Evolutionary conservation across 2,113 vertebrate genomes (phyloP).

Genomic region (Sander lucioperca): DNA sequence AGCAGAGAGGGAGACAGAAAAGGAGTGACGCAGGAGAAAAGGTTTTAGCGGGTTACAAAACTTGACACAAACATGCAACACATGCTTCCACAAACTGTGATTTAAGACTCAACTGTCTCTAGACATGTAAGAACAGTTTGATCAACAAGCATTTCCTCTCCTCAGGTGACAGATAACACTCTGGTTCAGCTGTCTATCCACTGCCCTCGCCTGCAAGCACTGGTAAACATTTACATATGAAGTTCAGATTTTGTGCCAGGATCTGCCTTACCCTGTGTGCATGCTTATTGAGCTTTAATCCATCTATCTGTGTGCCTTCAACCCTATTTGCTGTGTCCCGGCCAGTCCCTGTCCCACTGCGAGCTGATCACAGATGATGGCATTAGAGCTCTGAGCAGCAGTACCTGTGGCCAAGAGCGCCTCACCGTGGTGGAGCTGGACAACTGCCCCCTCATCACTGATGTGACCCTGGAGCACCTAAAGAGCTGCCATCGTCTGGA

Average conservation of each 20-base stretch:
- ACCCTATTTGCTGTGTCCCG: constrained; percentile 6
- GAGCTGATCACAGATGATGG: constrained; percentile 94
- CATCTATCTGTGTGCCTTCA: not conserved
- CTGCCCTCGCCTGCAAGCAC: constrained; percentile 90
- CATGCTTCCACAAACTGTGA: not conserved
- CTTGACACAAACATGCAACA: constrained; percentile 1
- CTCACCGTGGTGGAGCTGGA: constrained; percentile 92
- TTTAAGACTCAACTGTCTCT: not conserved
- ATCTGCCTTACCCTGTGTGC: constrained; percentile 2
- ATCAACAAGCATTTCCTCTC: constrained; percentile 53
- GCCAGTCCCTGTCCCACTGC: constrained; percentile 93
- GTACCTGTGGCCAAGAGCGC: constrained; percentile 90
- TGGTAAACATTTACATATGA: constrained; percentile 84
- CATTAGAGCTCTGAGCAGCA: constrained; percentile 92
- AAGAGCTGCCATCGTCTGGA: constrained; percentile 92
- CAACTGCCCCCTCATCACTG: constrained; percentile 94
- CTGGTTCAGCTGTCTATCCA: constrained; percentile 93
- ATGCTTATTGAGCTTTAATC: constrained; percentile 17
- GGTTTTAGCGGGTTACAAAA: not conserved
- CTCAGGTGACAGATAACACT: constrained; percentile 92
- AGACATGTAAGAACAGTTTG: constrained; percentile 36
- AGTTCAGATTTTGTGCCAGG: constrained; percentile 34
- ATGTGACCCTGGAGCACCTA: constrained; percentile 91
- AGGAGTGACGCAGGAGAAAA: not conserved
- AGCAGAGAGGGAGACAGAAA: constrained; percentile 3